Evolutionary conservation across 2,797 vertebrate species (phyloP), one percentile per base, ranked within the genome.

Genomic region (Toxotes lorentzi): DNA sequence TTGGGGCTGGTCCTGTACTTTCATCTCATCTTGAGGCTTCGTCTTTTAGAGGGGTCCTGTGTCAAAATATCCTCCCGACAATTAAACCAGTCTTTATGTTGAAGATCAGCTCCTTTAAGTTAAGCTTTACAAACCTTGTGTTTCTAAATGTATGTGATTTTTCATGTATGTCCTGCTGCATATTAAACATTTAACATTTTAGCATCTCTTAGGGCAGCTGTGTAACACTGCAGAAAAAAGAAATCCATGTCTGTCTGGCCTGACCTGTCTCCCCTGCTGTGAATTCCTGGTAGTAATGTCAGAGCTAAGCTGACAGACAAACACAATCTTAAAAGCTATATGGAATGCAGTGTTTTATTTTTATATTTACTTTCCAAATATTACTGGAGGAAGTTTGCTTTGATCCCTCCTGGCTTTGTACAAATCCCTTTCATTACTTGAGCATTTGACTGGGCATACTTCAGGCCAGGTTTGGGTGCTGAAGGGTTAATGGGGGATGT

Each of bases 371-470:
- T 70, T 76, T 89, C 34, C 78, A 83, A 85, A 87, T 86, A 89
- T 89, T 57, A 71, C 81, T 3, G 50, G 40, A 88, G 90, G 87
- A 92, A 70, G 81, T 82, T 82, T 69, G 64, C 88, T 85, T 70
- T 87, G 83, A 90, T 90, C 88, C 83, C 53, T 45, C 47, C 48
- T 1, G 32, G 74, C 90, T 89, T 76, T 76, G 51, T 27, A 71
- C 57, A 85, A 64, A 92, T 88, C 90, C 84, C 71, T 92, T 94
- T 94, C 92, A 94, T 94, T 93, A 93, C 87, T 87, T 85, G 76
- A 81, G 90, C 76, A 88, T 91, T 86, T 85, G 73, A 78, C 77
- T 24, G 13, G 24, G 34, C 78, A 84, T 80, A 80, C 80, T 70
- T 87, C 66, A 76, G 86, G 70, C 83, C 67, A 68, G 73, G 60